Conservation (phyloP, 2,888 invertebrate genomes). For the Drosophila formosana region DNA sequence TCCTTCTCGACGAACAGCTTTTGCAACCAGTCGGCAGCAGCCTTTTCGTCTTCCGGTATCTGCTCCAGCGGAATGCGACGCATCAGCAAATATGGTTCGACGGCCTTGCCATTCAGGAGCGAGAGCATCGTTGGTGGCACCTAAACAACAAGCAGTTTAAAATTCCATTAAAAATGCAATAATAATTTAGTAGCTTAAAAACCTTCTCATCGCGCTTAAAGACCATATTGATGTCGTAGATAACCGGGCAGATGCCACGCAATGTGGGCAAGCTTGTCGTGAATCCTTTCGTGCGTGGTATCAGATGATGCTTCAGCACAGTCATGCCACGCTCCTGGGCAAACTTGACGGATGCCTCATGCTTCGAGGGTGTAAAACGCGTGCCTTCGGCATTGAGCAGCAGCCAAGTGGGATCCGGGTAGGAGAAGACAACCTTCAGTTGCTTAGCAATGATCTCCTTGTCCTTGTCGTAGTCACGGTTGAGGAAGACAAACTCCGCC, state of each 20-base stretch:
- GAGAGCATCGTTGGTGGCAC: constrained; percentile 92
- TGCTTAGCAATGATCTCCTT: constrained; percentile 92
- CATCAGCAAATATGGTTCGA: constrained; percentile 91
- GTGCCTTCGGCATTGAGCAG: constrained; percentile 97
- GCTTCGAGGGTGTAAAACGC: constrained; percentile 94
- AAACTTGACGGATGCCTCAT: constrained; percentile 94
- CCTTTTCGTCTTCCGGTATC: constrained; percentile 90
- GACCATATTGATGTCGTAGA: constrained; percentile 93
- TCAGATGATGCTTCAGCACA: constrained; percentile 93
- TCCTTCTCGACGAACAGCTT: constrained; percentile 93
- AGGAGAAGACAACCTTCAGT: constrained; percentile 92
- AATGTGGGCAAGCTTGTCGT: constrained; percentile 93
- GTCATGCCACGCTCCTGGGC: constrained; percentile 94
- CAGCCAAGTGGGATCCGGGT: constrained; percentile 96
- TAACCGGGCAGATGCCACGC: constrained; percentile 91
- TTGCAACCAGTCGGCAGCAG: constrained; percentile 92
- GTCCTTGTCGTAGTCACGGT: constrained; percentile 96
- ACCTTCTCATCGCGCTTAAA: constrained; percentile 89
- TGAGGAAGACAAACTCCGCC: constrained; percentile 96
- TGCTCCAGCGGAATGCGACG: constrained; percentile 92
- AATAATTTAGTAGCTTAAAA: constrained; percentile 8
- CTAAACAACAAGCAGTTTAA: constrained; percentile 68
- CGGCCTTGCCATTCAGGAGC: constrained; percentile 90
- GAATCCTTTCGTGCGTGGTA: constrained; percentile 98
- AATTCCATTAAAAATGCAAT: not conserved